Evolutionary conservation across 2,888 invertebrate genomes (phyloP), one percentile per base, ranked within the genome.

Genomic region (Idaea dimidiata): DNA sequence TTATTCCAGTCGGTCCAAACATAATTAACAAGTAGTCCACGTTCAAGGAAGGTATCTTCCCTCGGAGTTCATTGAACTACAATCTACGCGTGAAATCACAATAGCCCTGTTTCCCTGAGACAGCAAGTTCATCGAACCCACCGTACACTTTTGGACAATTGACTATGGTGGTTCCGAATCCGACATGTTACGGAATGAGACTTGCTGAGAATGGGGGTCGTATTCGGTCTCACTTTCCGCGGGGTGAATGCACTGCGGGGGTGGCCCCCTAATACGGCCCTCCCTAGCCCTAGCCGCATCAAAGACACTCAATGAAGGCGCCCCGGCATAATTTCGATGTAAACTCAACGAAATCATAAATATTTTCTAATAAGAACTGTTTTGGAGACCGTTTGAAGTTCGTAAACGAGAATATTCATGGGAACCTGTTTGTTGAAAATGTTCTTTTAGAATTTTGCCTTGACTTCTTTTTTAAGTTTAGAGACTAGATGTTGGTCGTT

Each of bases 171-270:
- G 88, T 82, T 80, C 65, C 61, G 63, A 55, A 7, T 56, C 56
- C 66, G 73, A 75, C 79, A 80, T 86, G 87, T 84, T 81, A 78
- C 78, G 87, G 87, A 84, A 89, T 86, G 87, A 84, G 85, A 82
- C 83, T 83, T 78, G 79, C 71, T 68, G 76, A 78, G 77, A 75
- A n/a, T 78, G 82, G 86, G 87, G 84, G 82, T 73, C 78, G 82
- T 80, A 43, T 10, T 43, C 43, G 43, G 43, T 88, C 87, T 90
- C 89, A 87, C 90, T 91, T 91, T 91, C 90, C 80, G 77, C 83
- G 89, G 89, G 92, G 90, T 91, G 92, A 91, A 91, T 91, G 92
- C 90, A 91, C 92, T 84, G 70, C 80, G 84, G 86, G 88, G 86
- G 86, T 72, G 82, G 80, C 82, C 85, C 86, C 86, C 87, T 82